Evolutionary conservation across 2,113 vertebrate species (phyloP).

Genomic region (Anarrhichthys ocellatus): DNA sequence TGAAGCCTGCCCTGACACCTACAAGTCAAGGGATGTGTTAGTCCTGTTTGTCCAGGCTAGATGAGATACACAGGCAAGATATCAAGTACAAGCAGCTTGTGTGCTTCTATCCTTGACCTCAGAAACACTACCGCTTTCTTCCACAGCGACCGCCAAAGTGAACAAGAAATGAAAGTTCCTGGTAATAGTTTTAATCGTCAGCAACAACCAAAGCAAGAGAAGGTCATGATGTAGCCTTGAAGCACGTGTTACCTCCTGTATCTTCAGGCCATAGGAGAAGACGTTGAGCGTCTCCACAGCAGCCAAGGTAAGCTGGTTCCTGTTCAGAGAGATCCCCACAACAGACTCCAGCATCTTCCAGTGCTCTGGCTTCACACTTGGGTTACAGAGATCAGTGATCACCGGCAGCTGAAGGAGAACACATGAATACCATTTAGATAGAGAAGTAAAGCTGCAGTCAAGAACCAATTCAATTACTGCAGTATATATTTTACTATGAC

Average conservation of each 20-base stretch:
- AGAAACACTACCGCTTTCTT: background rate
- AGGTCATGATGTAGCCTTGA: background rate
- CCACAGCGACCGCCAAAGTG: background rate
- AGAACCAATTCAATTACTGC: background rate
- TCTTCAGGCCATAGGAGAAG: conserved; percentile 83
- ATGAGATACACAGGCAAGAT: background rate
- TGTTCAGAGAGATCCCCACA: conserved; percentile 73
- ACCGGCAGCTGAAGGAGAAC: conserved; percentile 82
- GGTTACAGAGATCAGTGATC: conserved; percentile 86
- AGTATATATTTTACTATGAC: background rate
- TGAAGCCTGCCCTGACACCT: conserved; percentile 88
- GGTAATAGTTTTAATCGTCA: background rate
- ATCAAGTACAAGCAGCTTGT: background rate
- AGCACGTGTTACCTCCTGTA: conserved; percentile 82
- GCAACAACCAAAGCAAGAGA: background rate
- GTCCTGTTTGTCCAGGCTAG: background rate
- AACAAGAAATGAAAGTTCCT: background rate
- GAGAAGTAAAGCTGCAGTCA: background rate
- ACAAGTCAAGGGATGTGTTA: conserved; percentile 34
- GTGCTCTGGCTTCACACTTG: conserved; percentile 84
- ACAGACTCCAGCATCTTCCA: conserved; percentile 84
- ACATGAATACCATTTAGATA: background rate
- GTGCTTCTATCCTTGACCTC: too few relatives aligned
- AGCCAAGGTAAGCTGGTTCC: conserved; percentile 79
- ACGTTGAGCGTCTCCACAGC: conserved; percentile 78